These are phyloP conservation scores for Todiramphus saurophagus DNA, from an alignment of 2,113 vertebrate species.

Conservation along the genomic window DNA sequence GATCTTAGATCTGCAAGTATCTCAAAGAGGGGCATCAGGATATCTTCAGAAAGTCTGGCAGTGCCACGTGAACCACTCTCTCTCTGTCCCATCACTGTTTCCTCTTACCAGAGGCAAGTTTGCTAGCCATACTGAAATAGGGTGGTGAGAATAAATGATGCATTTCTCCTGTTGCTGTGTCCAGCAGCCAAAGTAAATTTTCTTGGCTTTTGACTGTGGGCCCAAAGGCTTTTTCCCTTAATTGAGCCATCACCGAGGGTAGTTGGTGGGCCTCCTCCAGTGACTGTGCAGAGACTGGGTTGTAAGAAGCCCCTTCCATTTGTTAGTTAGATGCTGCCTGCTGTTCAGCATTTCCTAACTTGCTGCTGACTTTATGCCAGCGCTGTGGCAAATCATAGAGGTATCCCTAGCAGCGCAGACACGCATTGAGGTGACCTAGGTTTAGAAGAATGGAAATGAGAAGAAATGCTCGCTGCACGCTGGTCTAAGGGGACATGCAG, in stretches of 20 bases:
- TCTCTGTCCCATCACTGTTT: background rate
- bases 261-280: background rate
- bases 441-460: background rate
- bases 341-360: background rate
- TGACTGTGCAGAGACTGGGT: background rate
- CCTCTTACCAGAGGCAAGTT: background rate
- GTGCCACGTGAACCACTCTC: background rate
- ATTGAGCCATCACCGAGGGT: background rate
- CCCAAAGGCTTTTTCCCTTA: background rate
- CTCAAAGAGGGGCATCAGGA: background rate
- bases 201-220: background rate
- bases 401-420: background rate
- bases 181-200: background rate
- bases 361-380: background rate
- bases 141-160: accelerated
- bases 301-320: background rate
- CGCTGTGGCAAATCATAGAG: background rate
- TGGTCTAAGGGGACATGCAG: background rate
- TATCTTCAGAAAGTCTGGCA: background rate
- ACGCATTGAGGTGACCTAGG: background rate
- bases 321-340: background rate
- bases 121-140: background rate
- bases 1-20: background rate
- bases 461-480: background rate
- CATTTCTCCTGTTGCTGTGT: background rate